phyloP scores from a whole-genome alignment of 2,797 vertebrate species.

The Pelochelys cantorii region DNA sequence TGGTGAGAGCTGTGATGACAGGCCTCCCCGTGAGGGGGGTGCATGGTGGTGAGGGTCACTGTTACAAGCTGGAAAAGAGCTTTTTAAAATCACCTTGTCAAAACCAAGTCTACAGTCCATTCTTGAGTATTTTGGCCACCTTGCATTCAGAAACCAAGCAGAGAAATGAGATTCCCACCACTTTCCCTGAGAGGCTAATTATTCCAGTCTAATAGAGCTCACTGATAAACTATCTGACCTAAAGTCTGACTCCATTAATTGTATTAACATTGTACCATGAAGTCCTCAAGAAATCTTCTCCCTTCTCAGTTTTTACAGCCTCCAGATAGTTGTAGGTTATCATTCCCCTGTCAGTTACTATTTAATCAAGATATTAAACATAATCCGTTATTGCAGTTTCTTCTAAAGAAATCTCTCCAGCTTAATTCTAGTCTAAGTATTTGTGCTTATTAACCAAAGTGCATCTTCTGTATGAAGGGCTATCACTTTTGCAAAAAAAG shows the following conservation, averaged over 20 bases:
- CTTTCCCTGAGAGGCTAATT: not conserved
- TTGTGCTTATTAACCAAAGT: conserved; percentile 67
- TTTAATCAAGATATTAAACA: conserved; percentile 55
- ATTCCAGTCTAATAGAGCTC: not conserved
- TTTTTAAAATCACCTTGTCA: not conserved
- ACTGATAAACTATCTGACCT: conserved; percentile 32
- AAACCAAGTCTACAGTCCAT: not conserved
- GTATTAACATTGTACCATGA: not conserved
- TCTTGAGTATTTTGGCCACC: not conserved
- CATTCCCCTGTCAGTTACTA: conserved; percentile 33
- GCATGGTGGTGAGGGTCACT: not conserved
- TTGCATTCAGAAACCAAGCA: not conserved
- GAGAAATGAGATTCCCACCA: not conserved
- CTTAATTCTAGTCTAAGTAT: conserved; percentile 53
- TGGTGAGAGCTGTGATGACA: not conserved
- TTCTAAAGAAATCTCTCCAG: conserved; percentile 62
- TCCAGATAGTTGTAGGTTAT: conserved; percentile 25
- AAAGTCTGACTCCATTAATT: conserved; percentile 58
- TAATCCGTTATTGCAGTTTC: conserved; percentile 61
- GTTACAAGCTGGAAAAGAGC: not conserved
- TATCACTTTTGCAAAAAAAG: conserved; percentile 20
- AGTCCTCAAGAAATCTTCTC: conserved; percentile 35
- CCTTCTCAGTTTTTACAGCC: not conserved
- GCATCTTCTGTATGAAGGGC: conserved; percentile 44
- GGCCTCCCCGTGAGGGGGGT: not conserved